phyloP scores from a whole-genome alignment of 1,140 invertebrate genomes.

The Neuroterus valhalla region DNA sequence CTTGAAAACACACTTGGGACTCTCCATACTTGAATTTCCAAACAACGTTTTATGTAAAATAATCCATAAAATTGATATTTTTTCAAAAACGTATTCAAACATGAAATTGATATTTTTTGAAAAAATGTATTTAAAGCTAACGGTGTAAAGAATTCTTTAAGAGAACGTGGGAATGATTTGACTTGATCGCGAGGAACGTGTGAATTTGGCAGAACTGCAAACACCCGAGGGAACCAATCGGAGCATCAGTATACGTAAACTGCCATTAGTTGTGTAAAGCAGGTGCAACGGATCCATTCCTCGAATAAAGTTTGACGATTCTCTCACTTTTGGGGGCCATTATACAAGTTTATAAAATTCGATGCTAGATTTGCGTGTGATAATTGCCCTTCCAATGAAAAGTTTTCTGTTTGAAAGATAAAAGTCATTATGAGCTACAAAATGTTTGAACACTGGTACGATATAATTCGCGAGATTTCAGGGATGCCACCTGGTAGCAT shows the following conservation, averaged over 20 bases:
- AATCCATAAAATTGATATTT: not conserved
- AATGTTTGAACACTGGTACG: no score
- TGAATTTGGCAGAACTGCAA: conserved; percentile 20
- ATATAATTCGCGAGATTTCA: no score
- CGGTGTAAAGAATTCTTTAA: not conserved
- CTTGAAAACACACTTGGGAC: conserved; percentile 18
- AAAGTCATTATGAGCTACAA: no score
- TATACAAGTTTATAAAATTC: not conserved
- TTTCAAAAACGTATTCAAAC: not conserved
- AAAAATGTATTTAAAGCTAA: not conserved
- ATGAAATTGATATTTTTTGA: no score
- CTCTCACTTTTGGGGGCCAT: not conserved
- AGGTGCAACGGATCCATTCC: not conserved
- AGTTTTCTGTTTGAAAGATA: not conserved
- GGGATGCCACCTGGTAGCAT: no score
- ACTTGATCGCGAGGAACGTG: conserved; percentile 7
- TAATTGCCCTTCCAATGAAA: not conserved
- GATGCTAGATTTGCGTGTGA: conserved; percentile 14
- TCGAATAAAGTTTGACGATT: not conserved
- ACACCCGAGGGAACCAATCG: conserved; percentile 9
- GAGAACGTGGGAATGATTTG: conserved; percentile 6
- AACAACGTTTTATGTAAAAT: no score
- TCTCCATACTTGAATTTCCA: not conserved
- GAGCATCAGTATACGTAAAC: not conserved
- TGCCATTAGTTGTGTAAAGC: not conserved